Evolutionary conservation across 2,888 invertebrate species (phyloP), one percentile per base, ranked within the genome.

Genomic region (Escarpia spicata): DNA sequence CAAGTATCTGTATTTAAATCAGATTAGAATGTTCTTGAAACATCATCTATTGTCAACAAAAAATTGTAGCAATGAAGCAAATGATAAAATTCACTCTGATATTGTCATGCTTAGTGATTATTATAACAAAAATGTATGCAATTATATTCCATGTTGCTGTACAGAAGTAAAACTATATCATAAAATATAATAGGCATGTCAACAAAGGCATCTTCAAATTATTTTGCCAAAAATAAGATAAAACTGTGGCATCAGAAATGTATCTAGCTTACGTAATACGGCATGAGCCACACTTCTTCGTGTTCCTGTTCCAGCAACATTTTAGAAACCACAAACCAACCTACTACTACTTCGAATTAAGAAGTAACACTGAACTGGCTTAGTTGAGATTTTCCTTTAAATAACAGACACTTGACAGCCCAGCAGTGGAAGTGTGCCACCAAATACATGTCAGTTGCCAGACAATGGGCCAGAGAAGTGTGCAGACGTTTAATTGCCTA

Each of bases 391-490:
- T 26, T 26, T n/a, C 19, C 19, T 75, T 75, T 75, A 75, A 75
- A 75, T 75, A 26, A 75, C 6, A 75, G 26, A 75, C 75, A 75
- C 75, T 75, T 75, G 75, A 26, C 75, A 26, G 26, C 6, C 26
- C n/a, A 75, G 75, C 75, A 26, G 75, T 26, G 75, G n/a, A 75
- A 75, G 75, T 75, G 75, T 75, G 75, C n/a, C 75, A 75, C 75
- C 19, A 75, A 75, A 26, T 75, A n/a, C 75, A 15, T 75, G 75
- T 75, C 75, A 75, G 19, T 75, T 2, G 26, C 26, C 75, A 75
- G 26, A 75, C 75, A 75, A 75, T 75, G 75, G 75, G 2, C 75
- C 75, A 75, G 26, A 26, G 19, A 26, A 75, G 52, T 52, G 75
- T 75, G 75, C 75, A 75, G 75, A 75, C 75, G 2, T 75, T 75